A percentile compares a stretch with the other conserved stretches of the same genome.
phyloP scores from a whole-genome alignment of 35 echinoderm and acorn worm genomes.

The Ophioderma brevispina region DNA sequence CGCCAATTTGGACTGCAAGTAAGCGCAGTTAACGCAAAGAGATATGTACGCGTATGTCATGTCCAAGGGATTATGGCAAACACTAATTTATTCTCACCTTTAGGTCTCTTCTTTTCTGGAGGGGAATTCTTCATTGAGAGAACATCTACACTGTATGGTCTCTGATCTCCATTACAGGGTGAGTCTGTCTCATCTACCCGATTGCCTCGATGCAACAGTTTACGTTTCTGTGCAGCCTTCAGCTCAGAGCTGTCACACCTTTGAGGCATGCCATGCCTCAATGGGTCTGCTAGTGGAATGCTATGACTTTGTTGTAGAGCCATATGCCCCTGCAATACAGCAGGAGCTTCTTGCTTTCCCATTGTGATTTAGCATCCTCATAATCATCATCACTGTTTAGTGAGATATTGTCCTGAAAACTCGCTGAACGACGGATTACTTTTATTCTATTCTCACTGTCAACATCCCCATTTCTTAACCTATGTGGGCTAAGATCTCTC shows the following conservation, averaged over 20 bases:
- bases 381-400: slow-evolving; percentile 49
- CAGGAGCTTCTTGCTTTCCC: slow-evolving; percentile 39
- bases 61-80: no score
- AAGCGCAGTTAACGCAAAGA: no score
- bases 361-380: slow-evolving; percentile 26
- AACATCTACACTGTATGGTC: slow-evolving; percentile 35
- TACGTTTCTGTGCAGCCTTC: slow-evolving; percentile 80
- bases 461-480: slow-evolving; percentile 19
- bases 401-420: slow-evolving; percentile 65
- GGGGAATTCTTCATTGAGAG: slow-evolving; percentile 72
- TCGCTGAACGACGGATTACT: slow-evolving; percentile 62
- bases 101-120: slow-evolving; percentile 85
- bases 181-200: slow-evolving; percentile 43
- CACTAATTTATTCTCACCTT: no score
- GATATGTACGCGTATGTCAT: no score
- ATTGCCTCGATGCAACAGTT: slow-evolving; percentile 52
- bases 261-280: neutral
- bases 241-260: slow-evolving; percentile 50
- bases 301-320: slow-evolving; percentile 17
- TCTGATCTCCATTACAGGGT: slow-evolving; percentile 45
- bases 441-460: slow-evolving; percentile 20
- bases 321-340: neutral
- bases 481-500: slow-evolving; percentile 8
- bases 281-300: slow-evolving; percentile 18
- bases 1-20: no score